Evolutionary conservation across 2,113 vertebrate genomes (phyloP).

Genomic region (Cygnus buccinator): DNA sequence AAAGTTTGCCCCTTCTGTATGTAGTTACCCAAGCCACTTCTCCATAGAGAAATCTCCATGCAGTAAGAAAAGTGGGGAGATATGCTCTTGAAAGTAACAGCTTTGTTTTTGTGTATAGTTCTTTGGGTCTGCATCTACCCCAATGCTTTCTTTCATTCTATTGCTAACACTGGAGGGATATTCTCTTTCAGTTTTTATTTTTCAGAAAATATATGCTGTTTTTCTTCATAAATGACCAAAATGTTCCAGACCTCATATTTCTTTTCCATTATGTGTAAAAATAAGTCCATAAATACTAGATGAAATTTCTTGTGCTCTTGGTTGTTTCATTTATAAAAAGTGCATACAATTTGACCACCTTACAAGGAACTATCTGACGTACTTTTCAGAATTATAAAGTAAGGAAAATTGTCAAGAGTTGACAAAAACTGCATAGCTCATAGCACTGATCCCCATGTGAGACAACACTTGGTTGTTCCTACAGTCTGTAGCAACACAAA

Average conservation of each 20-base stretch:
- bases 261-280: not conserved
- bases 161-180: not conserved
- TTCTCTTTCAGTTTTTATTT: not conserved
- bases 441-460: not conserved
- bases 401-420: not conserved
- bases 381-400: not conserved
- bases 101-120: fast-evolving
- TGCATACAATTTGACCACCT: too few species aligned
- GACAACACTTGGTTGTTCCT: not conserved
- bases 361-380: too few species aligned
- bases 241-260: fast-evolving
- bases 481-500: not conserved
- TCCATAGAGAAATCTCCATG: not conserved
- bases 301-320: not conserved
- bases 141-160: not conserved
- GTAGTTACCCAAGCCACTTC: not conserved
- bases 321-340: not conserved
- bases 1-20: not conserved
- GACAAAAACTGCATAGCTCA: not conserved
- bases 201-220: not conserved
- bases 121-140: not conserved
- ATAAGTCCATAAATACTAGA: not conserved
- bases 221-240: not conserved
- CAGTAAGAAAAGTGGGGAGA: not conserved
- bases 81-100: not conserved